Evolutionary conservation across 2,888 invertebrate species (phyloP).

Genomic region (Tortricodes alternella): DNA sequence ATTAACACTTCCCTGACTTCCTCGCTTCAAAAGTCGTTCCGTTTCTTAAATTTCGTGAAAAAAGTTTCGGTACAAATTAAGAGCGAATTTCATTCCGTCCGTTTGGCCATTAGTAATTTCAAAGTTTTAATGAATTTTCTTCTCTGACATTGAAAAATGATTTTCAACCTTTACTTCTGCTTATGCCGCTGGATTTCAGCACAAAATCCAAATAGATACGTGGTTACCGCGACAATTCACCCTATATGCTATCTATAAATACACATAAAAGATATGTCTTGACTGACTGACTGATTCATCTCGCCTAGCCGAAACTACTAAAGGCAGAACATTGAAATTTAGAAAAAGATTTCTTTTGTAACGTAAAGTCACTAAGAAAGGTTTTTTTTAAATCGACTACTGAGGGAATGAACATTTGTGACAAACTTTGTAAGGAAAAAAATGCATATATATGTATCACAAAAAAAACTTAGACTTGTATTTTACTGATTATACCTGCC

Average conservation of each 20-base stretch:
- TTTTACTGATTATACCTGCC: too few species aligned
- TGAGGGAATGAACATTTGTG: too few species aligned
- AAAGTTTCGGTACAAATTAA: slow-evolving; percentile 80
- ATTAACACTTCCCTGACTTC: slow-evolving; percentile 74
- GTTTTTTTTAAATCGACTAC: too few species aligned
- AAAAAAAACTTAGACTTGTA: too few species aligned
- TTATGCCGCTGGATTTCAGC: slow-evolving; percentile 51
- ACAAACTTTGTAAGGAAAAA: too few species aligned
- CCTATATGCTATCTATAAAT: slow-evolving; percentile 33
- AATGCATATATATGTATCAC: too few species aligned
- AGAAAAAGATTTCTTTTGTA: too few species aligned
- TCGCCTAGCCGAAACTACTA: too few species aligned
- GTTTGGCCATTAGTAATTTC: slow-evolving; percentile 82
- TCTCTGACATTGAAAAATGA: slow-evolving; percentile 82
- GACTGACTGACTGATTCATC: too few species aligned
- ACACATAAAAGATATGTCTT: too few species aligned
- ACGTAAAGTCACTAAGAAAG: too few species aligned
- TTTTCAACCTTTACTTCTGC: slow-evolving; percentile 69
- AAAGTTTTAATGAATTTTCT: slow-evolving; percentile 82
- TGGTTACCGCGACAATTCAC: slow-evolving; percentile 46
- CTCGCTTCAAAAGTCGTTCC: slow-evolving; percentile 77
- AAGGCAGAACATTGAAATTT: too few species aligned
- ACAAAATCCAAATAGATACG: slow-evolving; percentile 55
- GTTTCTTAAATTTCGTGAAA: slow-evolving; percentile 75
- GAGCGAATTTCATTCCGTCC: slow-evolving; percentile 80